Evolutionary conservation across 1,140 invertebrate genomes (phyloP).

Genomic region (Melipona quadrifasciata): DNA sequence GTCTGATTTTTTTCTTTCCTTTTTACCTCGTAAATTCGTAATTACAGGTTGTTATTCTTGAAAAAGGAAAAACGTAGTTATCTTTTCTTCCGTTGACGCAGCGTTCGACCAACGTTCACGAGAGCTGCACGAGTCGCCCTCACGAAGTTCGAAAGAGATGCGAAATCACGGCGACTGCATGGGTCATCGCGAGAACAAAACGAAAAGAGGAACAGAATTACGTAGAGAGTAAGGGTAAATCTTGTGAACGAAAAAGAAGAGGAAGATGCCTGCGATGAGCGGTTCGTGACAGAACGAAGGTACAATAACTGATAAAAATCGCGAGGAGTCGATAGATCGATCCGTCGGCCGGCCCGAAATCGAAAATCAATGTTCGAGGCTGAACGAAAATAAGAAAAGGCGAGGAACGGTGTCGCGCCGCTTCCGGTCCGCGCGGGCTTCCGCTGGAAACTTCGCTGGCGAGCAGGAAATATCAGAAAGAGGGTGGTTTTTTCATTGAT

Average conservation of each 20-base stretch:
- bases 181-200: constrained; percentile 23
- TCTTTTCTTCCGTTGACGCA: neutral
- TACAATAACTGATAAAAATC: constrained; percentile 56
- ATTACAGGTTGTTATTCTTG: neutral
- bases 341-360: constrained; percentile 70
- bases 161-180: constrained; percentile 47
- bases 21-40: neutral
- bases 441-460: neutral
- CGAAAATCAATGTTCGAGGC: constrained; percentile 43
- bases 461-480: neutral
- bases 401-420: neutral
- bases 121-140: constrained; percentile 20
- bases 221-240: neutral
- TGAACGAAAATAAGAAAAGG: constrained; percentile 13
- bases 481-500: neutral
- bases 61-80: neutral
- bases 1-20: neutral
- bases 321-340: constrained; percentile 72
- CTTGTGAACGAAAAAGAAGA: constrained; percentile 49
- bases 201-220: constrained; percentile 54
- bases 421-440: neutral
- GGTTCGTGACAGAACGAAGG: constrained; percentile 33
- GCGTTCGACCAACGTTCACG: neutral
- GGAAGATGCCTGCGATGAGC: constrained; percentile 60
- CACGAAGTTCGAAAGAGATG: neutral